Conservation (phyloP, 64 coral and sea anemone species). For the Montipora cactus region DNA sequence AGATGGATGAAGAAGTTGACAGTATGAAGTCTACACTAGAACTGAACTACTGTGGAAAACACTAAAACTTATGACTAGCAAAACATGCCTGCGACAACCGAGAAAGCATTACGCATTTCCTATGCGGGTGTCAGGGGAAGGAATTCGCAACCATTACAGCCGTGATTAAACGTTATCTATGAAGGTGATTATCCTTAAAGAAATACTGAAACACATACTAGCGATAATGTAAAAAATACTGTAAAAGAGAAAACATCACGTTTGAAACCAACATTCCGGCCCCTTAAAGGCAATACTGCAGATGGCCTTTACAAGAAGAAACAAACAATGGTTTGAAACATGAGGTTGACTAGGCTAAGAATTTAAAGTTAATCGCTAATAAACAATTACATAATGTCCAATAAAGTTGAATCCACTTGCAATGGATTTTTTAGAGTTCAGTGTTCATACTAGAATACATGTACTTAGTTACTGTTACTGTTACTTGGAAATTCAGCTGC, state of each 20-base stretch:
- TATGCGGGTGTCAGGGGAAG: too few species aligned
- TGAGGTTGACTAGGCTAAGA: too few species aligned
- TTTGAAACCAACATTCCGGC: neutral
- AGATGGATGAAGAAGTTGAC: conserved; percentile 12
- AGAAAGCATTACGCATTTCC: neutral
- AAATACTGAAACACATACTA: neutral
- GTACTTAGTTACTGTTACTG: neutral
- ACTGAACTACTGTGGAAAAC: neutral
- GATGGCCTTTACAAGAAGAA: too few species aligned
- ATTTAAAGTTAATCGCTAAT: too few species aligned
- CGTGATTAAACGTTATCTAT: neutral
- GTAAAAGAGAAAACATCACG: neutral
- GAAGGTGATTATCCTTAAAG: neutral
- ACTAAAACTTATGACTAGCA: conserved; percentile 19
- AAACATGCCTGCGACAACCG: neutral
- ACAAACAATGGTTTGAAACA: too few species aligned
- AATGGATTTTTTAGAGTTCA: too few species aligned
- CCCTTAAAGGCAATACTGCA: neutral
- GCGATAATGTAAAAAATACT: neutral
- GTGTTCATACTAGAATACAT: neutral
- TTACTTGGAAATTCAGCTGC: conserved; percentile 5
- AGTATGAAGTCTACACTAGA: neutral
- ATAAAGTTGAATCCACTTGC: too few species aligned
- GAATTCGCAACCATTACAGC: neutral
- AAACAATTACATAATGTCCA: too few species aligned